phyloP scores from a whole-genome alignment of 2,888 invertebrate species.

The Myopa testacea region DNA sequence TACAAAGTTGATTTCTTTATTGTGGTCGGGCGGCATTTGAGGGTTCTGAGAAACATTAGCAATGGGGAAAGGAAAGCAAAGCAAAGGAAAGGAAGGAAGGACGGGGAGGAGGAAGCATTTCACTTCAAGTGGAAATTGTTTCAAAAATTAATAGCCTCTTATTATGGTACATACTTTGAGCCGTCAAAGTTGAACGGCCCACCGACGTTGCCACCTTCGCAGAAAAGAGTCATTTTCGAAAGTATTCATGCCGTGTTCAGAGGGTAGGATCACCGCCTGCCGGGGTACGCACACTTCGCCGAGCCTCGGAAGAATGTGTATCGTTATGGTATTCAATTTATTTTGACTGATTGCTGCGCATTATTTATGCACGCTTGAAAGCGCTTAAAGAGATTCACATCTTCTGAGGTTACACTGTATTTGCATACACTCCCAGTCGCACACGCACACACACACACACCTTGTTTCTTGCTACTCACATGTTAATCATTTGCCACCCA shows the following conservation, averaged over 20 bases:
- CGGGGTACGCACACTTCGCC: too few species aligned
- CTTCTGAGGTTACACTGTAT: background rate
- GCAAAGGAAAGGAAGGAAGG: background rate
- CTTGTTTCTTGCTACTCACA: background rate
- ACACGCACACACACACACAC: constrained; percentile 20
- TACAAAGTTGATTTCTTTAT: constrained; percentile 41
- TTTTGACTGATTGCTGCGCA: constrained; percentile 59
- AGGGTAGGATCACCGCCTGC: too few species aligned
- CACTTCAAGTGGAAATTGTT: constrained; percentile 10
- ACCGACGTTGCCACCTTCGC: too few species aligned
- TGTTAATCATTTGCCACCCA: background rate
- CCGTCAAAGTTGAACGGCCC: background rate
- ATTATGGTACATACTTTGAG: constrained; percentile 24
- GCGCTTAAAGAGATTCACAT: constrained; percentile 39
- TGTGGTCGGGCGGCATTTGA: constrained; percentile 33
- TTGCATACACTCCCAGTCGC: constrained; percentile 12
- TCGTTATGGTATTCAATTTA: constrained; percentile 51
- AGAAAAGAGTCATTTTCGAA: background rate
- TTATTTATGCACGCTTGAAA: constrained; percentile 59
- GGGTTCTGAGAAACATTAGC: background rate
- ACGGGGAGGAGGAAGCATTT: background rate
- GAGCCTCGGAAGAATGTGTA: too few species aligned
- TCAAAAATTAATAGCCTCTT: constrained; percentile 39
- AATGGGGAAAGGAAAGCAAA: too few species aligned
- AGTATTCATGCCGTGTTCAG: too few species aligned